Evolutionary conservation across 2,797 vertebrate genomes (phyloP).

Genomic region (Pipistrellus nathusii): DNA sequence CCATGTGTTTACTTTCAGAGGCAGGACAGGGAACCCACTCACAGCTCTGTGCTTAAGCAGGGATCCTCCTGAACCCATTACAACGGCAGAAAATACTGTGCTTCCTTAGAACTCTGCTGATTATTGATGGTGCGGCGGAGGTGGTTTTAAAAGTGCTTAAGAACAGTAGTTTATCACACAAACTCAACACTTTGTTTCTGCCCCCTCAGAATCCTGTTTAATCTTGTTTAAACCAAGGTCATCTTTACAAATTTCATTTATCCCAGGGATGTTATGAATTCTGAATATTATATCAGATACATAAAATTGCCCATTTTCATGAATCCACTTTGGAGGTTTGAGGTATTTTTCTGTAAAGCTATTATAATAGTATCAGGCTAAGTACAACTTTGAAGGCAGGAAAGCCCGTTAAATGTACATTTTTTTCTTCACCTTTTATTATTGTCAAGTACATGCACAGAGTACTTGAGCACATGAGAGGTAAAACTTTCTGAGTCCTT

Average conservation of each 20-base stretch:
- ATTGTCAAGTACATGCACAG: not conserved
- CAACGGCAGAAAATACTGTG: not conserved
- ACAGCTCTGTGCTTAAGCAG: not conserved
- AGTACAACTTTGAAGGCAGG: not conserved
- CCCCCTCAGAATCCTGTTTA: not conserved
- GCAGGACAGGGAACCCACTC: not conserved
- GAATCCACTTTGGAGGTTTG: not conserved
- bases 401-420: not conserved
- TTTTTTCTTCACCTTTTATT: not conserved
- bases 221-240: slow-evolving; percentile 28
- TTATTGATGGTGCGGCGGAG: not conserved
- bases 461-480: not conserved
- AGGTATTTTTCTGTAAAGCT: slow-evolving; percentile 15
- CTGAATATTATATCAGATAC: slow-evolving; percentile 25
- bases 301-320: not conserved
- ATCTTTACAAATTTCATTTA: not conserved
- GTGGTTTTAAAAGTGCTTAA: not conserved
- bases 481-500: not conserved
- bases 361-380: not conserved
- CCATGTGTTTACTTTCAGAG: slow-evolving; percentile 21
- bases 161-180: not conserved
- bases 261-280: not conserved
- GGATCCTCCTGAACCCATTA: not conserved
- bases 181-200: slow-evolving; percentile 16
- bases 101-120: not conserved